Evolutionary conservation across 2,888 invertebrate species (phyloP), one percentile per base, ranked within the genome.

Genomic region (Petrophora chlorosata): DNA sequence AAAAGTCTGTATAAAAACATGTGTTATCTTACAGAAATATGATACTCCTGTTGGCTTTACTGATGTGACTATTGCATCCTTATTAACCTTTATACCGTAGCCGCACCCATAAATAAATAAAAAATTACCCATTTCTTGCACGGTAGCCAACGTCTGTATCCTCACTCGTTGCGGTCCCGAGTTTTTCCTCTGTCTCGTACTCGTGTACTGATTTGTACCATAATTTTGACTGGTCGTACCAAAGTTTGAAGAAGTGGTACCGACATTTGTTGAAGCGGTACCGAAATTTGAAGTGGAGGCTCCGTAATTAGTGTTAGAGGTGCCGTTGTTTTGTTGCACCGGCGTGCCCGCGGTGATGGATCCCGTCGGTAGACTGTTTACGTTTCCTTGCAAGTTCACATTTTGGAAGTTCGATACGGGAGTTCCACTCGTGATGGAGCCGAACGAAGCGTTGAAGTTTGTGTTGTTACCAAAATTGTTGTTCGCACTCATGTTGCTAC

Each of bases 91-190:
- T 9, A 0, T 4, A 25, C 15, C 30, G n/a, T 15, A 15, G 15
- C 38, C 34, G 26, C 53, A 66, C 56, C 68, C 66, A 35, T 47
- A 62, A 69, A 61, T 57, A 71, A 61, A 26, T 1, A 34, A 51
- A 53, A 16, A 12, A 53, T 93, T 93, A 95, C 95, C 95, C 88
- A 93, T 90, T 91, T 95, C 95, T 79, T 95, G 95, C 22, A 95
- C 95, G 41, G 95, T 95, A 32, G 95, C 88, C 62, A 91, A 63
- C 63, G 82, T 85, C 67, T 87, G 90, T 26, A 85, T 68, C 53
- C 90, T 90, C 41, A 85, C 78, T 2, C 91, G 80, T 67, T 81
- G 91, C 40, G 89, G 92, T 60, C 85, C 93, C n/a, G 92, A 92
- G 60, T 92, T 92, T 66, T 92, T 93, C 57, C 92, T 84, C 47